These are phyloP conservation scores for Eustalomyia histrio DNA, from an alignment of 2,888 invertebrate species.

Conservation along the genomic window DNA sequence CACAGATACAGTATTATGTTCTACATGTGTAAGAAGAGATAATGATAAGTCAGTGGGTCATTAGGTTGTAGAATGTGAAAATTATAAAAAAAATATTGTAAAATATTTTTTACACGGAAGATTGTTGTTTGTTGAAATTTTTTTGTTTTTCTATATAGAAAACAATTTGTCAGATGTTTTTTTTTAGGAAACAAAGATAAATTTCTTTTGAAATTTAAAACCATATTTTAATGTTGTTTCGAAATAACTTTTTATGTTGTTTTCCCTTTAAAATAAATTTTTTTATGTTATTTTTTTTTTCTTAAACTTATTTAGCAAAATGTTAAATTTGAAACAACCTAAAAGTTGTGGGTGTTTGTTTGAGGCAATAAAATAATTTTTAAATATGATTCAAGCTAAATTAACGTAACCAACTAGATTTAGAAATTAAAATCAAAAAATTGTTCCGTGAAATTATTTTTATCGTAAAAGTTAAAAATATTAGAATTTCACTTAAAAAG, in stretches of 20 bases:
- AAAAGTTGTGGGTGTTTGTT: conserved; percentile 53
- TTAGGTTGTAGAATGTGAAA: conserved; percentile 46
- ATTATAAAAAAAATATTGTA: conserved; percentile 12
- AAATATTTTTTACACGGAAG: neutral
- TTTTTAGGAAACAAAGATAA: conserved; percentile 4
- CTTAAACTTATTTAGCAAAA: conserved; percentile 41
- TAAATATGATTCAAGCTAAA: conserved; percentile 14
- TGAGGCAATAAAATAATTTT: conserved; percentile 33
- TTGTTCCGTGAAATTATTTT: too few relatives aligned
- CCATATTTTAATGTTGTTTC: conserved; percentile 18
- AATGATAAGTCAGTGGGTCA: conserved; percentile 63
- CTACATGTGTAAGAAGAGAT: conserved; percentile 46
- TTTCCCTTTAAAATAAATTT: conserved; percentile 35
- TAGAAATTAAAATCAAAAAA: too few relatives aligned
- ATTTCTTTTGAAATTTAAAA: conserved; percentile 48
- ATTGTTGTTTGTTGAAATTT: neutral
- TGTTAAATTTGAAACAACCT: conserved; percentile 35
- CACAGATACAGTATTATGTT: conserved; percentile 31
- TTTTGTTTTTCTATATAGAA: neutral
- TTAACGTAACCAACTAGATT: conserved; percentile 28
- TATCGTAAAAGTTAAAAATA: too few relatives aligned
- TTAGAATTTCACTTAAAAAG: too few relatives aligned
- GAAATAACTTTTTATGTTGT: conserved; percentile 6
- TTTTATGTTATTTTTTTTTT: neutral
- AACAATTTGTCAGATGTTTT: conserved; percentile 20